Base-by-base conservation (phyloP, 2,888 invertebrate genomes). In the Cylloceria caligata region DNA sequence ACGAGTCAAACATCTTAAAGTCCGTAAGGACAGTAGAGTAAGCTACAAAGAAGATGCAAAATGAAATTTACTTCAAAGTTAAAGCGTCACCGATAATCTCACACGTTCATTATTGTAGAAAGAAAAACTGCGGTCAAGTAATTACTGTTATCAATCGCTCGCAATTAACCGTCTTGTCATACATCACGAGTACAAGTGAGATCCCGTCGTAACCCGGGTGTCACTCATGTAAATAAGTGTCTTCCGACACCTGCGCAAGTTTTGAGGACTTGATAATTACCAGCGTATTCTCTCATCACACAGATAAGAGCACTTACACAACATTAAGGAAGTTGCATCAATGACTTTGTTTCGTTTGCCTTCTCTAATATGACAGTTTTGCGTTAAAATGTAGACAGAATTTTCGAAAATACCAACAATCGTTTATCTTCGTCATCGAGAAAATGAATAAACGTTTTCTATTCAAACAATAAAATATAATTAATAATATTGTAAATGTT, bases 111-210 rank as follows among this genome's bases (percentile, higher is more conserved):
- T 39, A 65, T n/a, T 47, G 72, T 11, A 34, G 64, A 42, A 78
- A 81, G 75, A 81, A 67, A 65, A 62, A 80, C 71, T 74, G 65
- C 69, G 73, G 52, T 74, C 65, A 64, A 81, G 65, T 62, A 74
- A 83, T 81, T 71, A 83, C 71, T 78, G 81, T 71, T 83, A 83
- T 81, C 83, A 52, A 67, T 39, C 71, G 71, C 19, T 52, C 21
- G 80, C 62, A 75, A 81, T 83, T 83, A 83, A 71, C 49, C 34
- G 47, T 73, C 39, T 27, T 49, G 71, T 67, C 78, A 74, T 71
- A 81, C 49, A 57, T 24, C 34, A n/a, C 30, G 21, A 49, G 67
- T 24, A 67, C 39, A 24, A 36, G 69, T 42, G 64, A 64, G 55
- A 62, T 34, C 4, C 60, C 24, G 42, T 77, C 72, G 72, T 45